Evolutionary conservation across 64 coral and sea anemone genomes (phyloP).

Genomic region (Stichodactyla mertensii): DNA sequence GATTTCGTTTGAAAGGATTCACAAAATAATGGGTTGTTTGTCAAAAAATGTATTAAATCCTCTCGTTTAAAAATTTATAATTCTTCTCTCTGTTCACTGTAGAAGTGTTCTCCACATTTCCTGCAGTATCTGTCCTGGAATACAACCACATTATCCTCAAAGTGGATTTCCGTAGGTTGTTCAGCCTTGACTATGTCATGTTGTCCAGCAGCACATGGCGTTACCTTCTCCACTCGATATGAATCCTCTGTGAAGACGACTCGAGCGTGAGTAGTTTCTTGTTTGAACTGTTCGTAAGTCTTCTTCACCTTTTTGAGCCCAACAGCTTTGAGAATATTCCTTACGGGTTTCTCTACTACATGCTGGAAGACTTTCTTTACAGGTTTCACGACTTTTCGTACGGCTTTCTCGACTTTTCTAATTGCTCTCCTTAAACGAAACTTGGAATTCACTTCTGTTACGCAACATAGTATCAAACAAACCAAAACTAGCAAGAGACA

Average conservation of each 20-base stretch:
- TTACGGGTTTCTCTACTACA: slow-evolving; percentile 43
- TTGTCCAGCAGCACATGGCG: slow-evolving; percentile 46
- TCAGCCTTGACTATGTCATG: slow-evolving; percentile 67
- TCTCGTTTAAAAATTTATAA: slow-evolving; percentile 10
- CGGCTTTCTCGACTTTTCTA: slow-evolving; percentile 24
- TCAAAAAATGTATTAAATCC: too few species aligned
- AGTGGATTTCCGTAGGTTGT: slow-evolving; percentile 55
- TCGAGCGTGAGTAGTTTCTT: slow-evolving; percentile 33
- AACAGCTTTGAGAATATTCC: slow-evolving; percentile 32
- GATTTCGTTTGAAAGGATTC: too few species aligned
- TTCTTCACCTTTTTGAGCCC: slow-evolving; percentile 57
- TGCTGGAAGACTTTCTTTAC: slow-evolving; percentile 56
- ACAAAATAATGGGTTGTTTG: background rate
- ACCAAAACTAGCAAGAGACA: background rate
- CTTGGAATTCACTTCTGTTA: background rate
- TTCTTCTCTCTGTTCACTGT: slow-evolving; percentile 31
- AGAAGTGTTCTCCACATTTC: slow-evolving; percentile 75
- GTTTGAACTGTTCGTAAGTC: slow-evolving; percentile 48
- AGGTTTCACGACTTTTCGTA: slow-evolving; percentile 24
- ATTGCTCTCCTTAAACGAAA: slow-evolving; percentile 18
- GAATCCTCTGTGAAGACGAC: slow-evolving; percentile 66
- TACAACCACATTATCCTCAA: slow-evolving; percentile 46
- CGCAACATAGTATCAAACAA: background rate
- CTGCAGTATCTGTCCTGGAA: slow-evolving; percentile 70
- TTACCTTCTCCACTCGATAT: slow-evolving; percentile 54